phyloP scores from a whole-genome alignment of 2,888 invertebrate species.

The Papilio protenor region DNA sequence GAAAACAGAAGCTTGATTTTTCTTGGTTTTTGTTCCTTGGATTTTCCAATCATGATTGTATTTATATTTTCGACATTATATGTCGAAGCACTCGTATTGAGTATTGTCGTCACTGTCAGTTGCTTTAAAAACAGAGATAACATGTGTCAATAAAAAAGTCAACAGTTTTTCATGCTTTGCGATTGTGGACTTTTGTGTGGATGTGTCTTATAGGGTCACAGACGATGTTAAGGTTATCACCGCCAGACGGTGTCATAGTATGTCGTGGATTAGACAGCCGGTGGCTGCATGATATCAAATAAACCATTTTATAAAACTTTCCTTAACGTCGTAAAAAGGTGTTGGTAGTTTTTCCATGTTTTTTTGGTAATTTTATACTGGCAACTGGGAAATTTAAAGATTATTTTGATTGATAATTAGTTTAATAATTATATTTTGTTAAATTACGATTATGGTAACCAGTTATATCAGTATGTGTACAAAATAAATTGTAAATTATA shows the following conservation, averaged over 20 bases:
- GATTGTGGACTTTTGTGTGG: neutral
- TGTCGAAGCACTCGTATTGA: no score
- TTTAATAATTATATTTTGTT: neutral
- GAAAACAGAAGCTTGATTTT: neutral
- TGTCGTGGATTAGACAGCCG: conserved; percentile 26
- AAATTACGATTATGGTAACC: neutral
- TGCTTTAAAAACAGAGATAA: no score
- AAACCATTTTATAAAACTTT: neutral
- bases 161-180: neutral
- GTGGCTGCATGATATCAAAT: conserved; percentile 21
- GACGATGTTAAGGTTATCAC: conserved; percentile 19
- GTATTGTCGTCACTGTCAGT: no score
- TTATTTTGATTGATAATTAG: neutral
- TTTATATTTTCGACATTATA: neutral
- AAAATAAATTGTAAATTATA: neutral
- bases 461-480: neutral
- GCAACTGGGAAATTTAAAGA: neutral
- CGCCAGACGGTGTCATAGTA: conserved; percentile 25
- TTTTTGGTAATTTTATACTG: neutral
- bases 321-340: neutral
- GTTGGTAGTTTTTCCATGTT: neutral
- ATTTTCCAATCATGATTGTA: neutral
- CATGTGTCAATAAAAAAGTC: no score
- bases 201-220: neutral
- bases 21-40: neutral